Evolutionary conservation across 2,888 invertebrate species (phyloP).

Genomic region (Dryobotodes eremita): DNA sequence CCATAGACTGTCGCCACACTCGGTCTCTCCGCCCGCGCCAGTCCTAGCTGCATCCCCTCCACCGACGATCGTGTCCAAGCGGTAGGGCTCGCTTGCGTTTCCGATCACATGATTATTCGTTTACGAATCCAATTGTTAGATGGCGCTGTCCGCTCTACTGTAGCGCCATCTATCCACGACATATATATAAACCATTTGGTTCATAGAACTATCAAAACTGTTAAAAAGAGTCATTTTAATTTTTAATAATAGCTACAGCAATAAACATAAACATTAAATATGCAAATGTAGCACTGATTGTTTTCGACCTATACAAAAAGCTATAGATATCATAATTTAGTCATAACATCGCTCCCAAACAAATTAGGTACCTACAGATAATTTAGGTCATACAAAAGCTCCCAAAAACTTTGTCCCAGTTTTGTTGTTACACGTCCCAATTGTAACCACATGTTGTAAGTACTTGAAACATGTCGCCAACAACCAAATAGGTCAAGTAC

Average conservation of each 20-base stretch:
- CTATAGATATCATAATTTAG: background rate
- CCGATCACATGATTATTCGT: too few relatives aligned
- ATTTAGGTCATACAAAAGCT: slow-evolving; percentile 17
- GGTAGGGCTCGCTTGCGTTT: too few relatives aligned
- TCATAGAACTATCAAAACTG: background rate
- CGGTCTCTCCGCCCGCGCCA: too few relatives aligned
- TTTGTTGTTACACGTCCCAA: slow-evolving; percentile 28
- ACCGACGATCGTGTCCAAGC: too few relatives aligned
- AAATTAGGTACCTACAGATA: slow-evolving; percentile 1
- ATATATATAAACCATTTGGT: background rate
- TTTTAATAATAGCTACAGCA: background rate
- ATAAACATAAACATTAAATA: background rate
- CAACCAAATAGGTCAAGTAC: slow-evolving; percentile 51
- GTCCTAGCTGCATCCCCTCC: too few relatives aligned
- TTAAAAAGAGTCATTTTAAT: background rate
- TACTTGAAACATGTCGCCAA: slow-evolving; percentile 13
- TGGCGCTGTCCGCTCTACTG: too few relatives aligned
- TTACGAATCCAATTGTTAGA: too few relatives aligned
- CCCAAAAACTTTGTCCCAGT: slow-evolving; percentile 11
- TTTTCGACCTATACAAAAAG: background rate
- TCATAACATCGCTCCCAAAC: slow-evolving; percentile 25
- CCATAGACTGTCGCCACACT: too few relatives aligned
- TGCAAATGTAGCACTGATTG: background rate
- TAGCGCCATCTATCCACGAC: too few relatives aligned
- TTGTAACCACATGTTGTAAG: slow-evolving; percentile 49